phyloP scores from a whole-genome alignment of 2,113 vertebrate genomes.

The Alligator sinensis region DNA sequence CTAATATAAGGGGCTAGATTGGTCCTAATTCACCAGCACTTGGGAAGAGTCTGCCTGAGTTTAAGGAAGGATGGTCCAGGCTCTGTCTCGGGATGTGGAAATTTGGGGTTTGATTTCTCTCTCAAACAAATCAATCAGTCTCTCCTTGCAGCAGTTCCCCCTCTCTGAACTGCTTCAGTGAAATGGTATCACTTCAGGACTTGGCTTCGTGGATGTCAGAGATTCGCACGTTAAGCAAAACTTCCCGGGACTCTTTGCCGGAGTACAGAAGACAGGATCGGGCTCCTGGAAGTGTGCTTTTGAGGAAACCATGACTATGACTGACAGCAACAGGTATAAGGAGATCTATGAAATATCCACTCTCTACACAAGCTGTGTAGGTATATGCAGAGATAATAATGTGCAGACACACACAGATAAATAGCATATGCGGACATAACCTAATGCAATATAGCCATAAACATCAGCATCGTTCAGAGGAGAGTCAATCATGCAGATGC shows the following conservation, averaged over 20 bases:
- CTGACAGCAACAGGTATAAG: neutral
- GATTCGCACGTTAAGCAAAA: too few relatives aligned
- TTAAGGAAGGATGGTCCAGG: too few relatives aligned
- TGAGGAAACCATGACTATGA: fast-evolving
- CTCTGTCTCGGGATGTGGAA: too few relatives aligned
- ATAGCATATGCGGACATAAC: neutral
- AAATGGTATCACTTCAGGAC: neutral
- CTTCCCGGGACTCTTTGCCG: too few relatives aligned
- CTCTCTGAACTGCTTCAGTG: neutral
- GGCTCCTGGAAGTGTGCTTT: neutral
- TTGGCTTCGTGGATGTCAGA: too few relatives aligned
- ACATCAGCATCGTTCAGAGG: fast-evolving
- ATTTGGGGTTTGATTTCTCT: too few relatives aligned
- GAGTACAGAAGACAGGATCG: too few relatives aligned
- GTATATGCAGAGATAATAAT: neutral
- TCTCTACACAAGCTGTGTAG: neutral
- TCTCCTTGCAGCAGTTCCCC: too few relatives aligned
- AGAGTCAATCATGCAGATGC: neutral
- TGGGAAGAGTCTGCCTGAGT: too few relatives aligned
- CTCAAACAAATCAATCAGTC: too few relatives aligned
- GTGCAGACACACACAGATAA: neutral
- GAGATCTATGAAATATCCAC: neutral
- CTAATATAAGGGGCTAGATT: neutral
- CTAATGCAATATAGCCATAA: neutral
- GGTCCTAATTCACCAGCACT: too few relatives aligned